These are phyloP conservation scores for Struthidea cinerea DNA, from an alignment of 2,113 vertebrate species.

Conservation along the genomic window DNA sequence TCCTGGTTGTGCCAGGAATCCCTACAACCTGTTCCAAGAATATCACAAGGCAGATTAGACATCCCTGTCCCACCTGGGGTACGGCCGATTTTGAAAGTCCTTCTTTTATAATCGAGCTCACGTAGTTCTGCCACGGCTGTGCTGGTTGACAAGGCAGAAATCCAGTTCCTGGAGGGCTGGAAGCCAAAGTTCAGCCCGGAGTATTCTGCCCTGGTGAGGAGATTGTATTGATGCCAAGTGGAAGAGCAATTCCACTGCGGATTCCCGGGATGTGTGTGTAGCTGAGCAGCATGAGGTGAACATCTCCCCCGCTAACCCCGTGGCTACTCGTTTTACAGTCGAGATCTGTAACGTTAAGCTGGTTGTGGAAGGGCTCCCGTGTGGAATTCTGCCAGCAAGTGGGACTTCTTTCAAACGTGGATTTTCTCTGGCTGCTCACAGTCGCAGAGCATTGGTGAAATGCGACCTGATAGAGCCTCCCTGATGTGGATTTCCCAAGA, in stretches of 20 bases:
- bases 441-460: not conserved
- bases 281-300: not conserved
- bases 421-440: not conserved
- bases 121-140: not conserved
- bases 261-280: not conserved
- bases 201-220: not conserved
- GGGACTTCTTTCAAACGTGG: not conserved
- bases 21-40: not conserved
- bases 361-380: not conserved
- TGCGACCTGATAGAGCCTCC: not conserved
- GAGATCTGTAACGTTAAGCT: not conserved
- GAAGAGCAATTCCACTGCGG: not conserved
- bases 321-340: not conserved
- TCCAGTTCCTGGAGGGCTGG: not conserved
- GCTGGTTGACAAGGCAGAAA: not conserved
- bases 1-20: not conserved
- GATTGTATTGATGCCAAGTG: not conserved
- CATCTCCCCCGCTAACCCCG: not conserved
- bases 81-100: rapidly evolving
- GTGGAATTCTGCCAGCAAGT: not conserved
- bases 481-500: not conserved
- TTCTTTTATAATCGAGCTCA: not conserved
- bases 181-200: not conserved
- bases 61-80: not conserved
- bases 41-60: rapidly evolving